Base-by-base conservation (phyloP, 1,140 invertebrate species). In the Solenopsis fugax region DNA sequence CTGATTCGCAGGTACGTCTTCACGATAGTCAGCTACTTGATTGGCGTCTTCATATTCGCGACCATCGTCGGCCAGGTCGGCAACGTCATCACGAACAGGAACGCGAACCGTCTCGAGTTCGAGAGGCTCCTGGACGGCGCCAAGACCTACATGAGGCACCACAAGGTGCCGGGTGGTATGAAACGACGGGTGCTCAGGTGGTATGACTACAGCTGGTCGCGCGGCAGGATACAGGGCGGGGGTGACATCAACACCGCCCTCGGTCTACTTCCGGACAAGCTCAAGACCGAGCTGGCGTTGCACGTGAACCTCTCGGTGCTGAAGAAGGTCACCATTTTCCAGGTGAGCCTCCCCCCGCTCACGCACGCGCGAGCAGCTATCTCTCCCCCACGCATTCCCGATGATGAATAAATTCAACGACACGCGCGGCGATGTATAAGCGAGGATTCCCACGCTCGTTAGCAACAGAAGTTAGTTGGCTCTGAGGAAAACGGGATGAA, bases 181-280 rank as follows among this genome's bases (percentile, higher is more conserved):
- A 99, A 99, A 94, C 96, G 98, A 45, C 95, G 99, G 34, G 98
- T 99, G 7, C 97, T 99, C 24, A 96, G 99, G 12, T 99, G 99
- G 99, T 99, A 99, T 94, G 98, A 99, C 95, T 99, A 99, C 94
- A 99, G 98, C 3, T 99, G 98, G 98, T 99, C 98, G 0, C 97
- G 99, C 88, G 98, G 98, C n/a, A 96, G 98, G 52, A 99, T 99
- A 86, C 98, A 99, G 95, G 98, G 98, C 16, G 98, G 98, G 21
- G 98, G 98, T 37, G 98, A 99, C 94, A 99, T 99, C 91, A 99
- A 99, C 93, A 99, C 98, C 7, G 98, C 98, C 1, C 95, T 99
- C 60, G 98, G 98, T 4, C 95, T 99, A 62, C 96, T 99, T 37
- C 99, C 99, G 1, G 99, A 99, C 93, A 99, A 99, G 95, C 96